Evolutionary conservation across 1,140 invertebrate genomes (phyloP).

Genomic region (Wasmannia auropunctata): DNA sequence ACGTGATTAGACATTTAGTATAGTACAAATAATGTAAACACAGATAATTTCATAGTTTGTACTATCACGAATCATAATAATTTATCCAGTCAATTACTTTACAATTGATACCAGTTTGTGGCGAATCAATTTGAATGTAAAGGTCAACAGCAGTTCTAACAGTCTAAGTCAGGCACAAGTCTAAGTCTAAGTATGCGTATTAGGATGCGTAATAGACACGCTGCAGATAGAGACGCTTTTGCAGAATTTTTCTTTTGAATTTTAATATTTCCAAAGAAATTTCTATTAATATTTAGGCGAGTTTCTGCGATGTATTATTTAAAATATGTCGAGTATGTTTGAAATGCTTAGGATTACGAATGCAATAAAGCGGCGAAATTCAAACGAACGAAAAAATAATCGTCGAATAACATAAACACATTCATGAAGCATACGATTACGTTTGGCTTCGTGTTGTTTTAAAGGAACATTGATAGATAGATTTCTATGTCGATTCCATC

Average conservation of each 20-base stretch:
- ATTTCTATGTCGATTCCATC: neutral
- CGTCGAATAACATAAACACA: neutral
- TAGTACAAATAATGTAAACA: neutral
- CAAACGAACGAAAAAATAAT: neutral
- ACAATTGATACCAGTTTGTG: slow-evolving; percentile 54
- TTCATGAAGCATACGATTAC: neutral
- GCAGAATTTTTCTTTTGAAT: neutral
- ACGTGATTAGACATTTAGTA: slow-evolving; percentile 10
- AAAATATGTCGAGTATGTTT: neutral
- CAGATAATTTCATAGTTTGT: slow-evolving; percentile 33
- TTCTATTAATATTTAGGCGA: neutral
- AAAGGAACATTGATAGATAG: neutral
- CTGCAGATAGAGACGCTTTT: too few species aligned
- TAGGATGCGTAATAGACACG: slow-evolving; percentile 18
- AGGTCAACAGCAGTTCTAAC: slow-evolving; percentile 69
- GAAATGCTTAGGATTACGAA: neutral
- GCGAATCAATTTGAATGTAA: slow-evolving; percentile 69
- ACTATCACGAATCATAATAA: slow-evolving; percentile 54
- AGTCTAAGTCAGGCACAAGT: slow-evolving; percentile 47
- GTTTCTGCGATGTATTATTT: slow-evolving; percentile 6
- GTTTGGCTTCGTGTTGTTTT: neutral
- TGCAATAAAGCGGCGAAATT: neutral
- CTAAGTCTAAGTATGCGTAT: slow-evolving; percentile 43
- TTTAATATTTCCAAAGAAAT: neutral
- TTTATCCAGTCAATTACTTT: slow-evolving; percentile 68